Base-by-base conservation (phyloP, 2,113 vertebrate species). In the Pterocles gutturalis region DNA sequence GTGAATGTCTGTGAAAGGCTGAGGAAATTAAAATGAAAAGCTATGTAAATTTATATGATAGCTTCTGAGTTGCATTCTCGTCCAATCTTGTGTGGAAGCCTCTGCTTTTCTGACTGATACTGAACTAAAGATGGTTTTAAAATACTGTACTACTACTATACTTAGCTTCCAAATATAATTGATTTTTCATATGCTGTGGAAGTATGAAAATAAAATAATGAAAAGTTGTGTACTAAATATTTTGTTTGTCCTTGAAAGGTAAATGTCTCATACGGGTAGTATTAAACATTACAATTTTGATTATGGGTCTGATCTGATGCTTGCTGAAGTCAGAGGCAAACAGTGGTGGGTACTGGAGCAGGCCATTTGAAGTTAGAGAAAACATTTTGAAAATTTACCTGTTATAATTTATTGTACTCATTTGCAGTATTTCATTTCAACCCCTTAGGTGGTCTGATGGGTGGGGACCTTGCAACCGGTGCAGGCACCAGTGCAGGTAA, bases 401-500 rank as follows among this genome's bases (percentile, higher is more conserved):
- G 93, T 83, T 82, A 18, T 36, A 84, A 92, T 91, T 93, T 83
- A 73, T 58, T 49, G 9, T 93, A 65, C 87, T 96, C 62, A 81
- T 89, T 96, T 60, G 93, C 48, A 96, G 80, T 69, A 89, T 96
- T 89, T 94, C 36, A 97, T 97, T 97, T 96, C 90, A 97, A 94
- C 83, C 94, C 93, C 87, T 3, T 97, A 99, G 99, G 99, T 99
- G 99, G 99, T 99, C 99, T 99, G 97, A 99, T 99, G 99, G 99
- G 99, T 98, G 99, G 99, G 97, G 99, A 99, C 99, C 99, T 99
- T 97, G 98, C 99, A 98, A 99, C 99, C 98, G 99, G 99, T 99
- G 99, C 99, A 98, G 99, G 99, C 99, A 99, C 99, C 99, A 99
- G 99, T 98, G 99, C 99, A 99, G 99, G 99, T 99, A 99, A 99